Conservation (phyloP, 2,888 invertebrate genomes). For the Endotricha flammealis region DNA sequence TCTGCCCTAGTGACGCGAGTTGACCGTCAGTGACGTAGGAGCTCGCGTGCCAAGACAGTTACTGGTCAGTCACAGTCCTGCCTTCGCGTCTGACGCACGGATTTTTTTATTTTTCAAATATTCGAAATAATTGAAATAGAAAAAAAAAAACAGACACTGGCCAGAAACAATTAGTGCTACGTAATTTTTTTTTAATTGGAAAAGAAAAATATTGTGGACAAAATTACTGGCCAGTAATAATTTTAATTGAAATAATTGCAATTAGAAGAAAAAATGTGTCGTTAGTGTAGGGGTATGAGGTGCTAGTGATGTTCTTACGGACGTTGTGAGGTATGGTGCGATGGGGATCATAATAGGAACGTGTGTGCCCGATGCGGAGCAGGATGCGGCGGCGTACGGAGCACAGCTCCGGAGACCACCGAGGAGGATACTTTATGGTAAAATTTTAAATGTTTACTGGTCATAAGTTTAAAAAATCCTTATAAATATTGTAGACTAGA, state of each 20-base stretch:
- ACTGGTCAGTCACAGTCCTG: constrained; percentile 13
- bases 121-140: too few species aligned
- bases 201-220: too few species aligned
- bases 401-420: constrained; percentile 60
- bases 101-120: too few species aligned
- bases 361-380: constrained; percentile 83
- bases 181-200: too few species aligned
- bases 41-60: constrained; percentile 28
- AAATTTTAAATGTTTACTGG: too few species aligned
- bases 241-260: too few species aligned
- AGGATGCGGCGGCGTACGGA: constrained; percentile 70
- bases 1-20: constrained; percentile 27
- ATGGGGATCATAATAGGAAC: constrained; percentile 87
- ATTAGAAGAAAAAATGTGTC: too few species aligned
- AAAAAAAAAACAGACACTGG: too few species aligned
- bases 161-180: too few species aligned
- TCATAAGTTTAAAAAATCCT: too few species aligned
- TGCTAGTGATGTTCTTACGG: constrained; percentile 32
- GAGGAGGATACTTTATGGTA: constrained; percentile 68
- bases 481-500: too few species aligned
- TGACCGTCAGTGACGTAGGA: constrained; percentile 37
- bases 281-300: constrained; percentile 22
- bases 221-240: too few species aligned
- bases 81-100: constrained; percentile 6
- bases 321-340: constrained; percentile 42